Percentiles rank a stretch among this genome's conserved stretches.
Evolutionary conservation across 2,888 invertebrate species (phyloP).

Genomic region (Heliconius hortense): DNA sequence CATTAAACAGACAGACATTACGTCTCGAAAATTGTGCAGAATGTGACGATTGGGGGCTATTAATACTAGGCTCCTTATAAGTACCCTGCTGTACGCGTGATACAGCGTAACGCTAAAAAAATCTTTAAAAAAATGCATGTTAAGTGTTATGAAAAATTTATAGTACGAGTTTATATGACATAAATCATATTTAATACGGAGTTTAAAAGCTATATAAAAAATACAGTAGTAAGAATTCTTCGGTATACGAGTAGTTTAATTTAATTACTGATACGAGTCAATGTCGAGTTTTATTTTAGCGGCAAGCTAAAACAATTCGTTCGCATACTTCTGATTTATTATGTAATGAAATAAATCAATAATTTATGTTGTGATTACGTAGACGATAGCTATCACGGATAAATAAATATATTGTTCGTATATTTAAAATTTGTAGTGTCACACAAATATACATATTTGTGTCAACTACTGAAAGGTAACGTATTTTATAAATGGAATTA

Average conservation of each 20-base stretch:
- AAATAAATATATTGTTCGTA: not conserved
- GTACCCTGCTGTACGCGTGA: not conserved
- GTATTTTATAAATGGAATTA: not conserved
- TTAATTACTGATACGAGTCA: not conserved
- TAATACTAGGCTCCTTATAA: not conserved
- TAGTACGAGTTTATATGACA: too few species aligned
- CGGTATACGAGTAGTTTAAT: not conserved
- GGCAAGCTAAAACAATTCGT: not conserved
- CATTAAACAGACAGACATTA: too few species aligned
- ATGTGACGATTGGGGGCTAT: too few species aligned
- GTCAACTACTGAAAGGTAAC: not conserved
- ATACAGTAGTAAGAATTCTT: not conserved
- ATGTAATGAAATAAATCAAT: not conserved
- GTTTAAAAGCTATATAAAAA: not conserved
- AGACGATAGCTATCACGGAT: not conserved
- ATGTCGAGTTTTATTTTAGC: not conserved
- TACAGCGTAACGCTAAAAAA: not conserved
- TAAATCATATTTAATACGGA: not conserved
- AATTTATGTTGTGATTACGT: not conserved
- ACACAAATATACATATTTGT: not conserved
- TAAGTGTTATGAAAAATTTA: too few species aligned
- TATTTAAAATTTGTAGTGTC: not conserved
- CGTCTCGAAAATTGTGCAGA: too few species aligned
- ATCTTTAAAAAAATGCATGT: not conserved
- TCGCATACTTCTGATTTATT: not conserved